These are phyloP conservation scores for Orthonychiurus folsomi DNA, from an alignment of 2,888 invertebrate genomes.

Conservation along the genomic window DNA sequence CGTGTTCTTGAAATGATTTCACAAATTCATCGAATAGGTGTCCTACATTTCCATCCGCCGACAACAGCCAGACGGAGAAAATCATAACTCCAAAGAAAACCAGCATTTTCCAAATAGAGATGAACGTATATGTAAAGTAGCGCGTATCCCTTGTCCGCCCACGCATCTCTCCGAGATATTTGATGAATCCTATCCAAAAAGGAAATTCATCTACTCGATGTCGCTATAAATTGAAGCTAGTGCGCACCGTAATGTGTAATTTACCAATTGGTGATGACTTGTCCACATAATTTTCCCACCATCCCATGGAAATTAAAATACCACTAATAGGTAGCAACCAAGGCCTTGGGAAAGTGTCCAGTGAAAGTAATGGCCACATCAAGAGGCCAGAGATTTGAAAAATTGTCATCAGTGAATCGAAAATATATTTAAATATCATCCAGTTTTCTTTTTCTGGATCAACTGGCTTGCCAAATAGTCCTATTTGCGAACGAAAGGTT, in stretches of 20 bases:
- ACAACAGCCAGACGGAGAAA: constrained; percentile 48
- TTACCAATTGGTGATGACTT: constrained; percentile 65
- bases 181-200: constrained; percentile 24
- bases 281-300: constrained; percentile 74
- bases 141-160: constrained; percentile 68
- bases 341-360: constrained; percentile 42
- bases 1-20: constrained; percentile 39
- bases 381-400: constrained; percentile 60
- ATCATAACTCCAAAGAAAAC: constrained; percentile 60
- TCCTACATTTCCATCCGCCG: constrained; percentile 45
- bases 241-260: too few relatives aligned
- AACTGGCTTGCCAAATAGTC: neutral
- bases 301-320: constrained; percentile 62
- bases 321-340: constrained; percentile 59
- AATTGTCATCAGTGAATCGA: constrained; percentile 71
- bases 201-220: too few relatives aligned
- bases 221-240: too few relatives aligned
- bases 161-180: constrained; percentile 63
- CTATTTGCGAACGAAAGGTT: neutral
- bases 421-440: constrained; percentile 32
- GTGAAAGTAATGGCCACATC: constrained; percentile 56
- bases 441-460: constrained; percentile 30
- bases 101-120: constrained; percentile 67
- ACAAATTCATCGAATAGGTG: constrained; percentile 42
- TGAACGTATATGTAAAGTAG: constrained; percentile 62